phyloP scores from a whole-genome alignment of 2,113 vertebrate species.

The Scatophagus argus region DNA sequence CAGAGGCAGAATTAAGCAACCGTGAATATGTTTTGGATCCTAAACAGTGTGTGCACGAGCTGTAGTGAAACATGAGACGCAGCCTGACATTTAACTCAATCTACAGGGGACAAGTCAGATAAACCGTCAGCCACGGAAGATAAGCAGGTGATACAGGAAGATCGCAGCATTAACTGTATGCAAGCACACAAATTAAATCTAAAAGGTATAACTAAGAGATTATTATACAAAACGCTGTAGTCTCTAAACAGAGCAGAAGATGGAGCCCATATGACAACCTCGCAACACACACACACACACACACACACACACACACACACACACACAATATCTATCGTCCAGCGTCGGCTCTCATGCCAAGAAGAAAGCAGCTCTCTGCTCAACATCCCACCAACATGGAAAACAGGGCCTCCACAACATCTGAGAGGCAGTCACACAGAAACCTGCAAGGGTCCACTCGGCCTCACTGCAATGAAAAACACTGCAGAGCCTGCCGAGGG shows the following conservation, averaged over 20 bases:
- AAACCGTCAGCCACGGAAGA: not conserved
- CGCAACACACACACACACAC: not conserved
- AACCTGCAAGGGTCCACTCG: slow-evolving; percentile 54
- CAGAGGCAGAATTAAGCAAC: slow-evolving; percentile 17
- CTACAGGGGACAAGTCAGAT: not conserved
- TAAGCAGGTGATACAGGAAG: not conserved
- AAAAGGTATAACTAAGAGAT: too few relatives aligned
- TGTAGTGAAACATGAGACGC: slow-evolving; percentile 27
- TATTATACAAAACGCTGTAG: not conserved
- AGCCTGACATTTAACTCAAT: slow-evolving; percentile 13
- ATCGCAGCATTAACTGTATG: not conserved
- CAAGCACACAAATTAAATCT: not conserved
- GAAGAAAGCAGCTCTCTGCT: slow-evolving; percentile 45
- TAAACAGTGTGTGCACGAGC: not conserved
- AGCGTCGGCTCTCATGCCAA: slow-evolving; percentile 31
- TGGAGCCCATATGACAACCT: slow-evolving; percentile 1
- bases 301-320: too few relatives aligned
- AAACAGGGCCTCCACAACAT: slow-evolving; percentile 59
- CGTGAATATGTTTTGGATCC: slow-evolving; percentile 18
- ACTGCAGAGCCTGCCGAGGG: slow-evolving; percentile 19
- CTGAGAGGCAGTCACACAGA: slow-evolving; percentile 54
- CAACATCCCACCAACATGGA: slow-evolving; percentile 58
- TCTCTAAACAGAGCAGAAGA: slow-evolving; percentile 3
- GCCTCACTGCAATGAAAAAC: slow-evolving; percentile 54
- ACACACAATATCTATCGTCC: slow-evolving; percentile 20